Base-by-base conservation (phyloP, 2,888 invertebrate genomes). In the Hypercompe scribonia region DNA sequence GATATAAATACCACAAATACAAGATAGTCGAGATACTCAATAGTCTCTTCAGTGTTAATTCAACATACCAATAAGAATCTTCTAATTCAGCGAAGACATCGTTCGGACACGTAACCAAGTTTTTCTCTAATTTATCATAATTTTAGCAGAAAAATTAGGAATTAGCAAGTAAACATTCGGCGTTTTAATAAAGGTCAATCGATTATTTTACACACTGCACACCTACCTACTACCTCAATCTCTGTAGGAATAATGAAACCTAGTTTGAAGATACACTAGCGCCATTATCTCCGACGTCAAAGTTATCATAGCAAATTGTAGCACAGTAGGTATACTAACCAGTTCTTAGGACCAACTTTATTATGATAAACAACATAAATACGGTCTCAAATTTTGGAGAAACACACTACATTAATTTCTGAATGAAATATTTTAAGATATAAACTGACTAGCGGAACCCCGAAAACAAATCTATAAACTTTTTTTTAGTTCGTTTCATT, bases 151-250 rank as follows among this genome's bases (percentile, higher is more conserved):
- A 78, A 76, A 34, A 64, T 46, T 63, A 67, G 73, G 58, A 78
- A 74, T 58, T 71, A 34, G 34, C 80, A 77, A 77, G 84, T 81
- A 84, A 86, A 85, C 81, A 85, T 78, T 86, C 84, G 80, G 79
- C 80, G 73, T 78, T 82, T 78, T 73, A 76, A 1, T 71, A 76
- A 78, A 78, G 83, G 81, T 81, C 82, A 81, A 85, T 86, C 85
- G 83, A 84, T 86, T 80, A 79, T 78, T 84, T 77, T 79, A 78
- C 78, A 80, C 69, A 70, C 64, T 63, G 73, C 65, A 65, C 69
- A 78, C 72, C 13, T 78, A 76, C 70, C 5, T 46, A 46, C 46
- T 76, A 81, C 75, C 76, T 77, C 71, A 78, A 78, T 73, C 65
- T 78, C 21, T 34, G 34, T 66, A 68, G 61, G 75, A 65, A 24